phyloP scores from a whole-genome alignment of 2,797 vertebrate species.

The Typhlichthys eigenmanni region DNA sequence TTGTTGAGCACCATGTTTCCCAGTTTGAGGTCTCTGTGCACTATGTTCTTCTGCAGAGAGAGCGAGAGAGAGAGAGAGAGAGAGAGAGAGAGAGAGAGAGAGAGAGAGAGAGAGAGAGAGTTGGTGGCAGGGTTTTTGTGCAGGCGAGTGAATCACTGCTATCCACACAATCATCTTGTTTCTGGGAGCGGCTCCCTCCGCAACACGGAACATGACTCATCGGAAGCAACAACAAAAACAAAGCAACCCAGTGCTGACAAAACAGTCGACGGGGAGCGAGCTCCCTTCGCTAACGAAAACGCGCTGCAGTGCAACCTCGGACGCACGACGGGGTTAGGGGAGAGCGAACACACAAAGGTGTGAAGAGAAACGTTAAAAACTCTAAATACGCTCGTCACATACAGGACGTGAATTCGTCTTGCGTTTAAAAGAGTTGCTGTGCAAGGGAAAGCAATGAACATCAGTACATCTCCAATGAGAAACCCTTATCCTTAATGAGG shows the following conservation, averaged over 20 bases:
- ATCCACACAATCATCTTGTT: slow-evolving; percentile 52
- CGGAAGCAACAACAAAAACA: slow-evolving; percentile 33
- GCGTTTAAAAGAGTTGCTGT: too few relatives aligned
- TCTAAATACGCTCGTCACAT: too few relatives aligned
- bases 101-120: slow-evolving; percentile 38
- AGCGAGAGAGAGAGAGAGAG: slow-evolving; percentile 39
- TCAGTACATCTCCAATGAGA: too few relatives aligned
- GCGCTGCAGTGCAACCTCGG: too few relatives aligned
- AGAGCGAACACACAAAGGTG: too few relatives aligned
- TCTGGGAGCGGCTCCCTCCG: slow-evolving; percentile 50
- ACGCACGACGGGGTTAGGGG: not conserved
- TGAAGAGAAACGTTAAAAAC: too few relatives aligned
- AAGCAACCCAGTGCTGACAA: slow-evolving; percentile 12
- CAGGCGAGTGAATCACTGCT: slow-evolving; percentile 42
- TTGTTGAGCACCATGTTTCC: slow-evolving; percentile 99
- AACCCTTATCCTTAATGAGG: too few relatives aligned
- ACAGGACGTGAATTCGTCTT: too few relatives aligned
- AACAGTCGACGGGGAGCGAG: too few relatives aligned
- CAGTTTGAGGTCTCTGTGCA: slow-evolving; percentile 98
- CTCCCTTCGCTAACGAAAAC: slow-evolving; percentile 13
- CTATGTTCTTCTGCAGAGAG: slow-evolving; percentile 93
- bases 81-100: slow-evolving; percentile 38
- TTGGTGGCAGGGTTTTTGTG: slow-evolving; percentile 22
- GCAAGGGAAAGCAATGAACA: too few relatives aligned
- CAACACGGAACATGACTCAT: slow-evolving; percentile 53